A percentile compares a stretch with the other conserved stretches of the same genome.
These are phyloP conservation scores for Cossypha caffra DNA, from an alignment of 2,797 vertebrate genomes.

Conservation along the genomic window DNA sequence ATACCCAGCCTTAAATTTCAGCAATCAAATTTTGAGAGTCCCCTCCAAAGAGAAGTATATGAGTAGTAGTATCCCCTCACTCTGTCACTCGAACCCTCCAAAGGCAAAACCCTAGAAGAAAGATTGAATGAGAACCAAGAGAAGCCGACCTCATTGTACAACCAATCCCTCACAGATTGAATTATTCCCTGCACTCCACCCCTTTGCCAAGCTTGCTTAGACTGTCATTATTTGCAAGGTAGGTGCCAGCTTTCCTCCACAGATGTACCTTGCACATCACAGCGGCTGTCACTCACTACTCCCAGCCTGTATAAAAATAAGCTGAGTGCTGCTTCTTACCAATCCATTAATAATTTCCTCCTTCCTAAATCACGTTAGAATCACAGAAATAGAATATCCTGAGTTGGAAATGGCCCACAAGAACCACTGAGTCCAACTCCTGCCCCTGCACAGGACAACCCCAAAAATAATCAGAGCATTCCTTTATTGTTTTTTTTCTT, in stretches of 20 bases:
- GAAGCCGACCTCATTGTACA: neutral
- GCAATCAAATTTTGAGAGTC: neutral
- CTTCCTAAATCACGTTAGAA: neutral
- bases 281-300: neutral
- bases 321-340: neutral
- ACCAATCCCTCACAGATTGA: neutral
- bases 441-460: neutral
- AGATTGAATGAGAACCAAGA: neutral
- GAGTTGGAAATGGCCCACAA: neutral
- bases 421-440: neutral
- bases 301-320: neutral
- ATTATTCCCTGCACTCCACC: neutral
- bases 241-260: slow-evolving; percentile 2
- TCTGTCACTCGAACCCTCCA: neutral
- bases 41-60: neutral
- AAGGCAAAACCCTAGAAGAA: neutral
- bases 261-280: neutral
- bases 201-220: neutral
- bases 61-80: neutral
- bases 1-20: rapidly evolving
- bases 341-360: neutral
- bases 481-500: neutral
- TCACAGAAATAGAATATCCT: neutral
- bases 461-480: neutral
- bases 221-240: neutral